A percentile compares a stretch with the other conserved stretches of the same genome.
These are phyloP conservation scores for Piaya cayana DNA, from an alignment of 2,113 vertebrate genomes.

Conservation along the genomic window DNA sequence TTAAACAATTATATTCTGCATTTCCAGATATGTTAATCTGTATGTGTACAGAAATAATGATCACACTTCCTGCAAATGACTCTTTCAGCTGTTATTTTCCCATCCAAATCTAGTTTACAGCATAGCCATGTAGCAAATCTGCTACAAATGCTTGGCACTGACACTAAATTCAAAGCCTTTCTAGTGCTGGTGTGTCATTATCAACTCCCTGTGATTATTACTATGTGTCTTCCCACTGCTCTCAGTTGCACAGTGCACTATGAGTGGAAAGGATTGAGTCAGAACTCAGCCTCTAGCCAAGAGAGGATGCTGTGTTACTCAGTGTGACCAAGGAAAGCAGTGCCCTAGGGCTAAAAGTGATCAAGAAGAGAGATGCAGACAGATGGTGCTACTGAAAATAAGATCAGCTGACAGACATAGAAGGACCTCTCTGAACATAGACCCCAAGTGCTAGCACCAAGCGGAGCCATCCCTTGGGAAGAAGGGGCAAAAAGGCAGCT, in stretches of 20 bases:
- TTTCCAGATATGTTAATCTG: background rate
- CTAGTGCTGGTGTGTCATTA: conserved; percentile 7
- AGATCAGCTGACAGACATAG: conserved; percentile 6
- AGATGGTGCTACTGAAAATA: conserved; percentile 38
- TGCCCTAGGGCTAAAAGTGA: background rate
- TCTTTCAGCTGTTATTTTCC: background rate
- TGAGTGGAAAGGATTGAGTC: conserved; percentile 28
- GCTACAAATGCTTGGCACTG: background rate
- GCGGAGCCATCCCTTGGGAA: background rate
- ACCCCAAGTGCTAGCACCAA: background rate
- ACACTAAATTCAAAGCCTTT: background rate
- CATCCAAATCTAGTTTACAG: background rate
- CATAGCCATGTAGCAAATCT: background rate
- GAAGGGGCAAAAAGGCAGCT: background rate
- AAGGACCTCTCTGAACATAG: background rate
- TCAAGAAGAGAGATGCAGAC: background rate
- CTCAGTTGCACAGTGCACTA: background rate
- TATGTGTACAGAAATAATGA: background rate
- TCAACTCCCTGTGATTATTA: background rate
- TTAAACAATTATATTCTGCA: background rate
- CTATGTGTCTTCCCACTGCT: background rate
- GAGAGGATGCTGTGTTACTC: conserved; percentile 3
- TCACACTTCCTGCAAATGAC: background rate
- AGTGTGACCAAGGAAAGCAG: background rate
- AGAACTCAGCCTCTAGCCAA: conserved; percentile 31